Conservation (phyloP, 2,113 vertebrate genomes). For the Oreochromis aureus region DNA sequence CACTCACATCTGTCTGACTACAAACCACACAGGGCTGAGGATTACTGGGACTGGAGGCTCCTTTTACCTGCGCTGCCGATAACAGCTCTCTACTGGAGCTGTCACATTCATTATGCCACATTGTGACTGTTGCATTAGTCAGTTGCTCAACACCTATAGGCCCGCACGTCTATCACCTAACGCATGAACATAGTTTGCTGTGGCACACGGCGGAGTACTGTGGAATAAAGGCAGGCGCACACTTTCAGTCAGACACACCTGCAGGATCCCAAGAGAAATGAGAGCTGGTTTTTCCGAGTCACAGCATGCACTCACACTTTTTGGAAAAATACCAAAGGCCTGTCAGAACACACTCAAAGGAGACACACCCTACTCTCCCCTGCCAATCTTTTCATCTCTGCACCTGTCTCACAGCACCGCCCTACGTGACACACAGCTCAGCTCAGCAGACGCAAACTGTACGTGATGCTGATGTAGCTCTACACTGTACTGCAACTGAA, state of each 20-base stretch:
- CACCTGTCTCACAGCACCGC: conserved; percentile 51
- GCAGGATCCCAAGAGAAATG: conserved; percentile 22
- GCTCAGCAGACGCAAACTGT: neutral
- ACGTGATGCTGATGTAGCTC: neutral
- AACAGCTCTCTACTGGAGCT: neutral
- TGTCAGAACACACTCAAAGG: conserved; percentile 59
- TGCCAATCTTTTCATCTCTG: conserved; percentile 54
- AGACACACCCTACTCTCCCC: conserved; percentile 34
- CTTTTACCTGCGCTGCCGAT: neutral
- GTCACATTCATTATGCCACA: neutral
- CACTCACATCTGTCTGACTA: neutral
- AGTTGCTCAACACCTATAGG: conserved; percentile 4
- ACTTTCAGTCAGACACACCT: conserved; percentile 31
- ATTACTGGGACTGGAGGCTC: neutral
- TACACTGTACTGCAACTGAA: neutral
- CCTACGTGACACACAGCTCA: conserved; percentile 28
- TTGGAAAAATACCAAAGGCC: conserved; percentile 63
- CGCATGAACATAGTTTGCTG: neutral
- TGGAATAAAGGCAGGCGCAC: neutral
- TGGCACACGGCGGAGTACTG: neutral
- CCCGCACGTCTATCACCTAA: neutral
- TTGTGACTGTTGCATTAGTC: neutral
- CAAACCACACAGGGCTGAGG: neutral
- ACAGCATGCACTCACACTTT: neutral
- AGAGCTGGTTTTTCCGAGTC: conserved; percentile 22